A percentile compares a stretch with the other conserved stretches of the same genome.
phyloP scores from a whole-genome alignment of 2,797 vertebrate species.

The Euthynnus affinis region DNA sequence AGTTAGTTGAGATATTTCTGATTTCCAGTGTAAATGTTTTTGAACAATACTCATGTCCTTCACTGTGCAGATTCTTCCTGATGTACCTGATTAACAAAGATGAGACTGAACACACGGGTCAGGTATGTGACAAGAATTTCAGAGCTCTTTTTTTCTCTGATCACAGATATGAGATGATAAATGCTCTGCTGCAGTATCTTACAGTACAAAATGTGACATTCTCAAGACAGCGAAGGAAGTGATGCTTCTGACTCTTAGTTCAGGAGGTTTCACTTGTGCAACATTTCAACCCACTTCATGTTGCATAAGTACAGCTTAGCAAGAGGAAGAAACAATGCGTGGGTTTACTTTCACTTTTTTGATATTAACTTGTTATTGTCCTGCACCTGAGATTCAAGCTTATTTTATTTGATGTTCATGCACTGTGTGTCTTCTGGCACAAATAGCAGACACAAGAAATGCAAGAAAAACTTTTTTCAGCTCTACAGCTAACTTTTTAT shows the following conservation, averaged over 20 bases:
- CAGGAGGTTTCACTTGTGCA: conserved; percentile 67
- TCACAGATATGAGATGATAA: neutral
- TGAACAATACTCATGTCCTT: neutral
- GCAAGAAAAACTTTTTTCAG: neutral
- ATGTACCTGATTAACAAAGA: conserved; percentile 99
- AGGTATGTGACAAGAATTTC: conserved; percentile 81
- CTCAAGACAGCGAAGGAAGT: conserved; percentile 34
- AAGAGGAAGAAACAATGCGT: conserved; percentile 69
- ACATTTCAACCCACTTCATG: conserved; percentile 57
- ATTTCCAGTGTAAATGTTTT: neutral
- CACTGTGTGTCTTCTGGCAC: conserved; percentile 26
- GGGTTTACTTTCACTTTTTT: conserved; percentile 66
- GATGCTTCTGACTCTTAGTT: conserved; percentile 33
- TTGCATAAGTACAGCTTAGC: conserved; percentile 67
- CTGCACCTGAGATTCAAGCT: conserved; percentile 46
- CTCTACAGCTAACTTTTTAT: neutral
- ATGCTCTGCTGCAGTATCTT: neutral
- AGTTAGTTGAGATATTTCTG: neutral
- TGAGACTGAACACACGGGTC: conserved; percentile 99
- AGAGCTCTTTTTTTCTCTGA: neutral
- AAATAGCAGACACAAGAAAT: conserved; percentile 15
- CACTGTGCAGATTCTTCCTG: conserved; percentile 92
- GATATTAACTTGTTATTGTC: conserved; percentile 52
- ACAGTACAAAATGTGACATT: neutral
- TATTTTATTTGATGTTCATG: conserved; percentile 24